A percentile compares a stretch with the other conserved stretches of the same genome.
phyloP scores from a whole-genome alignment of 2,888 invertebrate species.

The Pachycephus smyrnensis region DNA sequence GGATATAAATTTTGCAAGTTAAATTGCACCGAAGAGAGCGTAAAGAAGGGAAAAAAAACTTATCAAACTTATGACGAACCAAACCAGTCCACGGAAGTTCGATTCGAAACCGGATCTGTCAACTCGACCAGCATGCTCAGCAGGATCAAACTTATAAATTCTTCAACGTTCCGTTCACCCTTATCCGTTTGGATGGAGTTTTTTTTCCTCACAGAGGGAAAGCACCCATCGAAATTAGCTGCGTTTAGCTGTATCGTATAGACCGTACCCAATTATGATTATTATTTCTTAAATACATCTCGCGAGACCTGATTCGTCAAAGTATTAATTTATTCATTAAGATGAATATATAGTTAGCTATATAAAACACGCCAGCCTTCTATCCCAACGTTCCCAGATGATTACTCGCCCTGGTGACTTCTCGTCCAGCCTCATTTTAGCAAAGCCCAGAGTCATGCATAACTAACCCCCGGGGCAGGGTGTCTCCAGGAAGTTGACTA shows the following conservation, averaged over 20 bases:
- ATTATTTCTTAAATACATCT: not conserved
- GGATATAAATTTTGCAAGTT: slow-evolving; percentile 49
- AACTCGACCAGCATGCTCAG: not conserved
- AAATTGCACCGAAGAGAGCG: slow-evolving; percentile 37
- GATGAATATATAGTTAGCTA: not conserved
- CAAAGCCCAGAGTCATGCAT: not conserved
- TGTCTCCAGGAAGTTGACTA: not conserved
- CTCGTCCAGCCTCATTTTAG: not conserved
- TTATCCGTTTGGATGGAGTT: not conserved
- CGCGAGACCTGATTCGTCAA: not conserved
- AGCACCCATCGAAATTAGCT: too few relatives aligned
- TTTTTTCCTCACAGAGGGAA: too few relatives aligned
- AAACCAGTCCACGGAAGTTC: slow-evolving; percentile 1
- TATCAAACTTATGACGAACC: slow-evolving; percentile 29
- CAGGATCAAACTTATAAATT: not conserved
- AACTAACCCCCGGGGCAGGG: not conserved
- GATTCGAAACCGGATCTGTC: not conserved
- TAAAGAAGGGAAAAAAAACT: slow-evolving; percentile 22
- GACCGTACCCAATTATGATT: not conserved
- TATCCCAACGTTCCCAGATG: not conserved
- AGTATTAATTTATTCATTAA: not conserved
- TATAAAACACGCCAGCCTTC: not conserved
- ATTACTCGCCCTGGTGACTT: not conserved
- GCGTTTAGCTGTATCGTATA: too few relatives aligned
- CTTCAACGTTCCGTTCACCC: not conserved